These are phyloP conservation scores for Acleris literana DNA, from an alignment of 2,888 invertebrate genomes.

Conservation along the genomic window DNA sequence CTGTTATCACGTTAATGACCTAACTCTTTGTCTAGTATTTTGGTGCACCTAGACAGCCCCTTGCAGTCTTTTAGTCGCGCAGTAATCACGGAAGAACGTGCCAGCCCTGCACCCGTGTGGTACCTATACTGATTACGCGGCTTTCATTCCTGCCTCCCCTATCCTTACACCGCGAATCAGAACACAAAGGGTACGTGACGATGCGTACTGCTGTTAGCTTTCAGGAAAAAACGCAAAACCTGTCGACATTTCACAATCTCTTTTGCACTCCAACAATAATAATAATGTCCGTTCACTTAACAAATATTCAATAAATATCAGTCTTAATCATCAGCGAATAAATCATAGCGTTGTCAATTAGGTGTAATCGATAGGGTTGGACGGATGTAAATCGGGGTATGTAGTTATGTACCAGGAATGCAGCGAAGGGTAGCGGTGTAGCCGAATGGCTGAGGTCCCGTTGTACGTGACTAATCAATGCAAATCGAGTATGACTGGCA, in stretches of 20 bases:
- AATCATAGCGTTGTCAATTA: slow-evolving; percentile 31
- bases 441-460: slow-evolving; percentile 35
- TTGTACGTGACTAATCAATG: slow-evolving; percentile 52
- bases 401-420: slow-evolving; percentile 19
- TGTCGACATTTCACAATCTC: neutral
- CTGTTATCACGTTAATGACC: neutral
- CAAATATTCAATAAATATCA: slow-evolving; percentile 15
- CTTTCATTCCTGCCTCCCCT: slow-evolving; percentile 15
- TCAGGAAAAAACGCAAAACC: slow-evolving; percentile 1
- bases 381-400: slow-evolving; percentile 20
- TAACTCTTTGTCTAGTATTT: neutral
- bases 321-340: slow-evolving; percentile 17
- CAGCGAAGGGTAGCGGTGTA: slow-evolving; percentile 32
- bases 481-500: slow-evolving; percentile 50
- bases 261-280: neutral
- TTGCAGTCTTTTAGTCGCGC: slow-evolving; percentile 5
- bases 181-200: slow-evolving; percentile 25
- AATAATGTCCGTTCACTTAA: slow-evolving; percentile 12
- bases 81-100: slow-evolving; percentile 23
- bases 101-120: slow-evolving; percentile 12
- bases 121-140: slow-evolving; percentile 30
- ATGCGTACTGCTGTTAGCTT: slow-evolving; percentile 9
- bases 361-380: slow-evolving; percentile 30
- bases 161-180: slow-evolving; percentile 1
- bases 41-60: neutral